These are phyloP conservation scores for Semibalanus balanoides DNA, from an alignment of 1,140 invertebrate species.

Conservation along the genomic window DNA sequence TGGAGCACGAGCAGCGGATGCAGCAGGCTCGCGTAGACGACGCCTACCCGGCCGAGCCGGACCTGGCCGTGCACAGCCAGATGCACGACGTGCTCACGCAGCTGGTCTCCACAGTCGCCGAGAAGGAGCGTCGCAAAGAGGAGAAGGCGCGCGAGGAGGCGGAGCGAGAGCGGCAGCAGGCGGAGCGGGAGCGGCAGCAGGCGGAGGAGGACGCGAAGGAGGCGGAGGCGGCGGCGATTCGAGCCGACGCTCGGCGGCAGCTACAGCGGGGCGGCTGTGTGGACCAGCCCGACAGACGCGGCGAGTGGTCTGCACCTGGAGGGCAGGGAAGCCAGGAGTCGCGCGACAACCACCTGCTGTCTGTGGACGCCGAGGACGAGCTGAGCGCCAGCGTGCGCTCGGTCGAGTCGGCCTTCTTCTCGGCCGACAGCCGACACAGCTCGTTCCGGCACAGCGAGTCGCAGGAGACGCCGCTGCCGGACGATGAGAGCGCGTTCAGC, in stretches of 20 bases:
- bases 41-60: conserved; percentile 35
- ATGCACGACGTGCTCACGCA: conserved; percentile 22
- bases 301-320: conserved; percentile 11
- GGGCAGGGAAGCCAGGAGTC: conserved; percentile 12
- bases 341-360: background rate
- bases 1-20: conserved; percentile 50
- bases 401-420: conserved; percentile 26
- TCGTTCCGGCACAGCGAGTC: conserved; percentile 21
- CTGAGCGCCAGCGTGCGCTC: conserved; percentile 19
- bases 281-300: conserved; percentile 10
- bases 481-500: conserved; percentile 7
- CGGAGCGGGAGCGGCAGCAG: too few relatives aligned
- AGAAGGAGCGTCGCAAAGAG: conserved; percentile 12
- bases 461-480: conserved; percentile 13
- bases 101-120: conserved; percentile 6
- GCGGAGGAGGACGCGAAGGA: too few relatives aligned
- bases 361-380: conserved; percentile 15
- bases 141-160: background rate
- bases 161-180: conserved; percentile 7
- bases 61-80: conserved; percentile 17
- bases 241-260: conserved; percentile 8
- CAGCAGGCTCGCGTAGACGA: conserved; percentile 45
- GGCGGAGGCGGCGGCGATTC: too few relatives aligned
- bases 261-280: conserved; percentile 7
- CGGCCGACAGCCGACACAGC: conserved; percentile 23